A percentile compares a stretch with the other conserved stretches of the same genome.
Evolutionary conservation across 2,888 invertebrate species (phyloP).

Genomic region (Thymelicus acteon): DNA sequence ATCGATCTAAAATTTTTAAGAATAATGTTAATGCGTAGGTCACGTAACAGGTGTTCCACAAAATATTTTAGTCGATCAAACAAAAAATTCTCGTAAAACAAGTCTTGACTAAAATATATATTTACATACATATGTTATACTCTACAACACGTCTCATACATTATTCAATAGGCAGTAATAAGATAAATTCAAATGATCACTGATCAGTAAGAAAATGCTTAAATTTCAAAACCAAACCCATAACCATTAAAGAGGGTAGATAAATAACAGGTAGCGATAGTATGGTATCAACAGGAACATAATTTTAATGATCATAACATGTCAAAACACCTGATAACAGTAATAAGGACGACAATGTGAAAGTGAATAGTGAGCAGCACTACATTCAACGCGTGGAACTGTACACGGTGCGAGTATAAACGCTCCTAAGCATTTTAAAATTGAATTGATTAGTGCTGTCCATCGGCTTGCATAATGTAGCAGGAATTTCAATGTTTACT

Average conservation of each 20-base stretch:
- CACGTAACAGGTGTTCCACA: no score
- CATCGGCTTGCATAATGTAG: conserved; percentile 54
- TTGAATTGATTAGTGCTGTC: conserved; percentile 36
- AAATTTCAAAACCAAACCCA: no score
- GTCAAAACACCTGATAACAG: not conserved
- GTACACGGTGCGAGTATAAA: conserved; percentile 3
- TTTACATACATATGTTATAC: no score
- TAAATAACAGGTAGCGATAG: not conserved
- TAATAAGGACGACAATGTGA: conserved; percentile 44
- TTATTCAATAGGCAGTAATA: no score
- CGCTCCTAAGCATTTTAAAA: conserved; percentile 39
- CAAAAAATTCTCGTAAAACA: no score
- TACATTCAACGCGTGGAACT: not conserved
- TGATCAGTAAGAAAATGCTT: no score
- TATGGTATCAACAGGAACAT: not conserved
- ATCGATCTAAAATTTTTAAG: no score
- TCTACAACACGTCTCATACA: no score
- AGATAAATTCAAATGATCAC: no score
- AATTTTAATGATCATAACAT: not conserved
- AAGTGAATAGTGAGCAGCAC: conserved; percentile 35
- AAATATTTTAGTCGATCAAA: no score
- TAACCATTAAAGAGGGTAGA: not conserved
- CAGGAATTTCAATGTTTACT: conserved; percentile 46
- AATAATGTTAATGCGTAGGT: no score
- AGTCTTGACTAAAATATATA: no score